These are phyloP conservation scores for Melanotaenia boesemani DNA, from an alignment of 2,797 vertebrate species.

Conservation along the genomic window DNA sequence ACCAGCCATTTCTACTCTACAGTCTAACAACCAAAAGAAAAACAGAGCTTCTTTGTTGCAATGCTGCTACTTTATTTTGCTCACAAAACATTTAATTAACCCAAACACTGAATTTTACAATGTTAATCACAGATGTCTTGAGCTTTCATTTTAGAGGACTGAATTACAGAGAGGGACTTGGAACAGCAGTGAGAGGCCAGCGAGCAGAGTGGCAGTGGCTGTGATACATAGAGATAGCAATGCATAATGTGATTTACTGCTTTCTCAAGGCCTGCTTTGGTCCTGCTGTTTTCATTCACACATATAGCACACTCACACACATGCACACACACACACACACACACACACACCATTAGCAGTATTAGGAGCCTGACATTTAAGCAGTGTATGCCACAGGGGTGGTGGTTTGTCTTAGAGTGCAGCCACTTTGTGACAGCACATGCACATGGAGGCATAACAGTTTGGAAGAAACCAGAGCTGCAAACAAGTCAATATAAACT, in stretches of 20 bases:
- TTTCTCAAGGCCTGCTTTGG: conserved; percentile 54
- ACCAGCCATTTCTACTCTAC: conserved; percentile 37
- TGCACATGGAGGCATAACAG: not conserved
- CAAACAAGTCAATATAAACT: not conserved
- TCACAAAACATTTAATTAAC: conserved; percentile 14
- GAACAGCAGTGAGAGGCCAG: conserved; percentile 45
- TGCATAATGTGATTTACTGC: conserved; percentile 73
- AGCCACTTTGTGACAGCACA: conserved; percentile 12
- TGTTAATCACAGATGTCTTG: conserved; percentile 7
- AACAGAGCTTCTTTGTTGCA: conserved; percentile 20
- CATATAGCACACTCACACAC: conserved; percentile 32
- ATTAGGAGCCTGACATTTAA: conserved; percentile 74
- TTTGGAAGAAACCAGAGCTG: conserved; percentile 12
- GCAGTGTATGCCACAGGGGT: conserved; percentile 49
- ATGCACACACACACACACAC: conserved; percentile 26
- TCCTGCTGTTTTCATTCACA: conserved; percentile 64
- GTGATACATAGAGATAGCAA: conserved; percentile 68
- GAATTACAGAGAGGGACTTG: conserved; percentile 33
- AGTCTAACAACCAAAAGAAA: conserved; percentile 36
- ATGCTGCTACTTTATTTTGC: conserved; percentile 24
- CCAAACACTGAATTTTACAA: conserved; percentile 20
- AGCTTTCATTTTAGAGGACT: conserved; percentile 22
- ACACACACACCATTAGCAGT: conserved; percentile 53
- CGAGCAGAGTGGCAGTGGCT: conserved; percentile 45
- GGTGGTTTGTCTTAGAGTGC: conserved; percentile 53